Conservation (phyloP, 2,113 vertebrate genomes). For the Phycodurus eques region DNA sequence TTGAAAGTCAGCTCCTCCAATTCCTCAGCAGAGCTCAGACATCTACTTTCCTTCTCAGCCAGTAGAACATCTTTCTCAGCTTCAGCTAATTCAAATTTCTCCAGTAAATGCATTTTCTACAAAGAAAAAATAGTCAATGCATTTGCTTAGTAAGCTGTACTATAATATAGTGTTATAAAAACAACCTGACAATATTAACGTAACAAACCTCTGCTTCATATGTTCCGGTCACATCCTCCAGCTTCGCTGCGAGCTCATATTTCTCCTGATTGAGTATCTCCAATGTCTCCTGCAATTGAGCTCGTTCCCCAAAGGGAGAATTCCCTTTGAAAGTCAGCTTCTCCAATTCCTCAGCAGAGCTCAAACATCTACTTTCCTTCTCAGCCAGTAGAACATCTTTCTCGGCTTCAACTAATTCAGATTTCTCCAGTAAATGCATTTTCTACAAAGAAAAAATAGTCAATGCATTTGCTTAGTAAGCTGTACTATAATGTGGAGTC, state of each 20-base stretch:
- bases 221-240: conserved; percentile 33
- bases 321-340: conserved; percentile 15
- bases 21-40: conserved; percentile 17
- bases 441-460: too few species aligned
- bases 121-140: neutral
- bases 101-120: neutral
- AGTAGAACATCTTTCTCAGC: neutral
- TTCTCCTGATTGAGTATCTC: conserved; percentile 11
- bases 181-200: too few species aligned
- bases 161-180: too few species aligned
- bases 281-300: conserved; percentile 29
- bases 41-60: neutral
- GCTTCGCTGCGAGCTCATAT: conserved; percentile 32
- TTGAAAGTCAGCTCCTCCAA: conserved; percentile 23
- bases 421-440: neutral
- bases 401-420: conserved; percentile 26
- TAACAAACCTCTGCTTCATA: conserved; percentile 15
- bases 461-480: too few species aligned
- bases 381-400: conserved; percentile 27
- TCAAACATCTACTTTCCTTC: neutral
- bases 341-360: conserved; percentile 23
- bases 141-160: too few species aligned
- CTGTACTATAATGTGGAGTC: too few species aligned
- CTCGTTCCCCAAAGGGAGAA: conserved; percentile 33
- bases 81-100: neutral